Evolutionary conservation across 2,797 vertebrate species (phyloP).

Genomic region (Megaceryle alcyon): DNA sequence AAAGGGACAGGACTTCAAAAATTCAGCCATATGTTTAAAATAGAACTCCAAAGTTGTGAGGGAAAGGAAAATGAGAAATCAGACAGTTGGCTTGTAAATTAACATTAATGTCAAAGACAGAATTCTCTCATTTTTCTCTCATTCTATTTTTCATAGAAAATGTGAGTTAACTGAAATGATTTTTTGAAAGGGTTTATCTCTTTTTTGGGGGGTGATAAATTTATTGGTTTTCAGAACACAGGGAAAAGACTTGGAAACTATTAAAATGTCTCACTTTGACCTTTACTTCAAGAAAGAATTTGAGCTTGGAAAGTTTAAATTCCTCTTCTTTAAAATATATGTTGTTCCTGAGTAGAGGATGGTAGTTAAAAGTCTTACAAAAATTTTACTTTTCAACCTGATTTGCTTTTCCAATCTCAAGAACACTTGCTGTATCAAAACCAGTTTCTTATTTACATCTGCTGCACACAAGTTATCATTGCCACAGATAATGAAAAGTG

Average conservation of each 20-base stretch:
- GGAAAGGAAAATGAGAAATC: neutral
- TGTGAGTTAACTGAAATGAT: neutral
- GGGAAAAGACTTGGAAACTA: neutral
- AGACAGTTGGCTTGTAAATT: conserved; percentile 15
- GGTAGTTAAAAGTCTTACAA: neutral
- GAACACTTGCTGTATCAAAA: neutral
- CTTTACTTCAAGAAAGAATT: neutral
- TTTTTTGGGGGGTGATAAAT: neutral
- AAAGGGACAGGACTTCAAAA: neutral
- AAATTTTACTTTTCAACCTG: neutral
- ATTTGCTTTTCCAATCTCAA: neutral
- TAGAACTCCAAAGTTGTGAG: neutral
- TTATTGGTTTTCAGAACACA: neutral
- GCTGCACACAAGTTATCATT: accelerated
- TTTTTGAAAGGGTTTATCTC: neutral
- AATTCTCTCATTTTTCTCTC: neutral
- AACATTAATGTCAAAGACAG: neutral
- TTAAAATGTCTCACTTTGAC: neutral
- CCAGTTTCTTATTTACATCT: neutral
- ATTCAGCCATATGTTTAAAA: neutral
- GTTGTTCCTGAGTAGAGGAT: neutral
- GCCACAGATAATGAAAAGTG: neutral
- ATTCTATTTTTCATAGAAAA: neutral
- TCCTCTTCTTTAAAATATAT: neutral
- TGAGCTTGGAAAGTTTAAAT: neutral